Base-by-base conservation (phyloP, 2,113 vertebrate genomes). In the Sylvia atricapilla region DNA sequence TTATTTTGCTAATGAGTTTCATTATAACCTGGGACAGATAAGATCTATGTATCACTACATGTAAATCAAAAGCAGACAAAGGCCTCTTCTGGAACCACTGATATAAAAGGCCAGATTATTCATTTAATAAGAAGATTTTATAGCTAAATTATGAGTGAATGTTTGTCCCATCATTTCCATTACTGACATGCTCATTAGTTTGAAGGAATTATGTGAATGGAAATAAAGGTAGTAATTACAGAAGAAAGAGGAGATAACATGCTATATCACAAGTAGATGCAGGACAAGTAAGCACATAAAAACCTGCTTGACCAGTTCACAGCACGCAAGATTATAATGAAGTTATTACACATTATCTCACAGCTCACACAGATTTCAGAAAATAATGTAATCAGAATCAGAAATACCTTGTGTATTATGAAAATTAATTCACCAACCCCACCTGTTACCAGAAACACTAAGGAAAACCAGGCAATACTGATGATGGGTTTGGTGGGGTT, bases 301-400 rank as follows among this genome's bases (percentile, higher is more conserved):
- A 97, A 98, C 96, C 96, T 69, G 97, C 87, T 90, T 80, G 89
- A 96, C 96, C 23, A 59, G 96, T 97, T 98, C 79, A 96, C 59
- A 94, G 87, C 78, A 94, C 63, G 69, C 80, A 94, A 95, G 59
- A 56, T 81, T 69, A 87, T 73, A 70, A 91, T 92, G 77, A 96
- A 96, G 88, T 94, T 96, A 91, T 91, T 95, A 94, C 77, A 93
- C 58, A 82, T 89, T 91, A 97, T 77, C 93, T 90, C 83, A 83
- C 46, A 66, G 82, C 86, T 97, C 93, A 95, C 24, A 16, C 82
- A 74, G 95, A 90, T 93, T 88, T 92, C 72, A 85, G 73, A 95
- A 63, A 43, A 67, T 84, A 83, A 96, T 95, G 89, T 60, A 93
- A 96, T 77, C 79, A 94, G 49, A 55, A 76, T 64, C 52, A 95